phyloP scores from a whole-genome alignment of 2,113 vertebrate species.

The Tichodroma muraria region DNA sequence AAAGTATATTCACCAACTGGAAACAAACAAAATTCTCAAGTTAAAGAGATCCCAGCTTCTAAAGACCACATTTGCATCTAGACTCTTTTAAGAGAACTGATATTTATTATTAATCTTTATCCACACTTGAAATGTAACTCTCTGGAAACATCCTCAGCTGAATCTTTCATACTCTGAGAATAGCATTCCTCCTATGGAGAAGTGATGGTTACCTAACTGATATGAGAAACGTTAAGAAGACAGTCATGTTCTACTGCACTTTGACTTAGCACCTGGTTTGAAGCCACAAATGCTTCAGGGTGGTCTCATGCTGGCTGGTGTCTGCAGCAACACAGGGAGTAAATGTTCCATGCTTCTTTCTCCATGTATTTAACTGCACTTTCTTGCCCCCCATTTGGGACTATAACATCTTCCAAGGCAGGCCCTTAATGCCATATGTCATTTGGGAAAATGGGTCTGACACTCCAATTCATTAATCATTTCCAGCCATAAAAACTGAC shows the following conservation, averaged over 20 bases:
- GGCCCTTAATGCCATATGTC: not conserved
- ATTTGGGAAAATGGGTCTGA: not conserved
- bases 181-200: not conserved
- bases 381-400: not conserved
- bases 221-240: not conserved
- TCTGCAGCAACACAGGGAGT: not conserved
- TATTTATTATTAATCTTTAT: not conserved
- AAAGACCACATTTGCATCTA: not conserved
- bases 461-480: not conserved
- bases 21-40: not conserved
- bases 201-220: not conserved
- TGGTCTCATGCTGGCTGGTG: not conserved
- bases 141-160: not conserved
- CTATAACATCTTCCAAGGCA: not conserved
- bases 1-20: not conserved
- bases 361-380: not conserved
- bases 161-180: not conserved
- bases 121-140: not conserved
- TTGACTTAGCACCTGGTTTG: not conserved
- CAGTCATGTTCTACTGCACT: not conserved
- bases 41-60: not conserved
- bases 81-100: not conserved
- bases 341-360: not conserved
- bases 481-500: not conserved
- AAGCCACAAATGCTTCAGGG: not conserved